These are phyloP conservation scores for Oriolus oriolus DNA, from an alignment of 2,113 vertebrate species.

Conservation along the genomic window DNA sequence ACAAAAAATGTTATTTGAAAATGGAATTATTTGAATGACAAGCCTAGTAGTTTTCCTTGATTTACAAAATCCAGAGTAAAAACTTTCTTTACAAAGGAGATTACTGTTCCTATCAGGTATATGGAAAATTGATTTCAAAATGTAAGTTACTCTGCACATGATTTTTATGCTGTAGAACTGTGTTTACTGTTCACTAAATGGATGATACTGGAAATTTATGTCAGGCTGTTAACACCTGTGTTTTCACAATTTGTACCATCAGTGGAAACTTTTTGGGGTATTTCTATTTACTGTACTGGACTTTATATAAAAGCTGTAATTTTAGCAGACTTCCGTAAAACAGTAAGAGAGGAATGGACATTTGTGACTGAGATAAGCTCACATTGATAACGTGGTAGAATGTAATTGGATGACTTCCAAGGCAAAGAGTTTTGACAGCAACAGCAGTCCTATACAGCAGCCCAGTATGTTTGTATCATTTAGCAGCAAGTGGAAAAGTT, in stretches of 20 bases:
- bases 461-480: background rate
- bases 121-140: background rate
- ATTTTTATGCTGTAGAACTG: background rate
- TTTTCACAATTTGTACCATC: background rate
- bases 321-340: background rate
- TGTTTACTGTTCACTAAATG: background rate
- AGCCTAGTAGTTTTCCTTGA: background rate
- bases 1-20: constrained; percentile 11
- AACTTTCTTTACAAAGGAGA: background rate
- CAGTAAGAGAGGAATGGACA: background rate
- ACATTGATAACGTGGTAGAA: background rate
- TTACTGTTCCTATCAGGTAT: background rate
- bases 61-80: background rate
- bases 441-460: background rate
- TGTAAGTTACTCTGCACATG: background rate
- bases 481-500: background rate
- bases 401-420: constrained; percentile 31
- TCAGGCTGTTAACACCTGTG: background rate
- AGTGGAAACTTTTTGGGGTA: background rate
- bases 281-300: background rate
- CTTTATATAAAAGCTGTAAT: background rate
- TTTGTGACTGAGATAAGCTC: constrained; percentile 21
- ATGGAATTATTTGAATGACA: background rate
- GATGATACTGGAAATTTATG: background rate
- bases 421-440: background rate